These are phyloP conservation scores for Gorsachius goisagi DNA, from an alignment of 2,113 vertebrate species.

Conservation along the genomic window DNA sequence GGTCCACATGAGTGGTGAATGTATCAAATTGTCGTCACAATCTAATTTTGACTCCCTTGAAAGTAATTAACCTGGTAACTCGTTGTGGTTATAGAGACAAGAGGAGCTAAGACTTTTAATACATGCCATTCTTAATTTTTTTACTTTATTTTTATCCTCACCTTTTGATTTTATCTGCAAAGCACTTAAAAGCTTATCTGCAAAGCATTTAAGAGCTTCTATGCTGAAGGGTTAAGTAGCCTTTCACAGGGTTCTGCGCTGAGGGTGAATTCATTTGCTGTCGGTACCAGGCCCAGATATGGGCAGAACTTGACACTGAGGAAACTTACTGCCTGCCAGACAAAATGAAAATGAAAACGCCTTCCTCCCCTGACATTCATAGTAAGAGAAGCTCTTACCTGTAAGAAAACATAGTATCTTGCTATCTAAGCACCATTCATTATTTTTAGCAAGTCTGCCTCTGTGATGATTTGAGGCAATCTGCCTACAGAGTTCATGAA, in stretches of 20 bases:
- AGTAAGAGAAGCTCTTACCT: background rate
- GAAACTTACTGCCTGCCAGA: background rate
- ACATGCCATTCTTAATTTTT: background rate
- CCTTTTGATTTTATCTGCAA: background rate
- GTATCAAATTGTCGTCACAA: background rate
- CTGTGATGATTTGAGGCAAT: background rate
- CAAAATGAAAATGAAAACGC: background rate
- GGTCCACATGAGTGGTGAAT: background rate
- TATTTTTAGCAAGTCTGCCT: background rate
- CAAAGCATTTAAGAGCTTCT: background rate
- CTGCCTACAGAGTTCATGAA: background rate
- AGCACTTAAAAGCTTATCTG: background rate
- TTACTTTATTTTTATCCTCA: background rate
- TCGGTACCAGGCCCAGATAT: background rate
- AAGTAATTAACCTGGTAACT: constrained; percentile 8
- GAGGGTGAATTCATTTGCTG: background rate
- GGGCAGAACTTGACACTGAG: background rate
- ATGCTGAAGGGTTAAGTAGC: background rate
- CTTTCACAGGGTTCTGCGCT: background rate
- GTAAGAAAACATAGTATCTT: background rate
- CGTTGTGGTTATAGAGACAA: background rate
- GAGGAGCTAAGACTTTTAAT: background rate
- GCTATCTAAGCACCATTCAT: background rate
- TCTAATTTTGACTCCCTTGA: constrained; percentile 5
- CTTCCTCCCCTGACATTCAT: background rate